Evolutionary conservation across 2,113 vertebrate genomes (phyloP).

Genomic region (Rhipidura dahli): DNA sequence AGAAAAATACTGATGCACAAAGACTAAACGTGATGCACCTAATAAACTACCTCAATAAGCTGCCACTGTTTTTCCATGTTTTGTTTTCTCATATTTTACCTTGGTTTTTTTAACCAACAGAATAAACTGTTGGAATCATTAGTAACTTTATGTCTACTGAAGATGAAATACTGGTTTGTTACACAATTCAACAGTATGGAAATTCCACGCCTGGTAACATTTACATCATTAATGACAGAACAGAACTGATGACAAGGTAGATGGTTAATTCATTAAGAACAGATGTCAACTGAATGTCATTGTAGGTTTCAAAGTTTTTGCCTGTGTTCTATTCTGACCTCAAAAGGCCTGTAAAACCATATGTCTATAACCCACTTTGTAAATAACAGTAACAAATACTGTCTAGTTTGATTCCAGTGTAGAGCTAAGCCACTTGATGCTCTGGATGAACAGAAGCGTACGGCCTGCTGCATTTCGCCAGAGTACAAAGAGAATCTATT

Average conservation of each 20-base stretch:
- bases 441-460: neutral
- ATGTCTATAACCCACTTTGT: neutral
- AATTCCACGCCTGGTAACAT: neutral
- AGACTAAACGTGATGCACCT: neutral
- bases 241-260: neutral
- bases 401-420: neutral
- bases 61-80: neutral
- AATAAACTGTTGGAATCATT: neutral
- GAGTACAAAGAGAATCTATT: neutral
- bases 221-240: neutral
- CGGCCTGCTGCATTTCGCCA: neutral
- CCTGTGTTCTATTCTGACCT: neutral
- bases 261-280: neutral
- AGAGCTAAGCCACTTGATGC: neutral
- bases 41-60: neutral
- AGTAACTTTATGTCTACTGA: neutral
- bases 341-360: neutral
- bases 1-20: neutral
- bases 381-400: neutral
- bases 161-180: neutral
- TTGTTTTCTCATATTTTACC: neutral
- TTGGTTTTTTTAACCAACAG: neutral
- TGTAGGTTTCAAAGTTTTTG: neutral
- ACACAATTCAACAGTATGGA: neutral
- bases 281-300: constrained; percentile 18